These are phyloP conservation scores for Scomber scombrus DNA, from an alignment of 2,113 vertebrate genomes.

Conservation along the genomic window DNA sequence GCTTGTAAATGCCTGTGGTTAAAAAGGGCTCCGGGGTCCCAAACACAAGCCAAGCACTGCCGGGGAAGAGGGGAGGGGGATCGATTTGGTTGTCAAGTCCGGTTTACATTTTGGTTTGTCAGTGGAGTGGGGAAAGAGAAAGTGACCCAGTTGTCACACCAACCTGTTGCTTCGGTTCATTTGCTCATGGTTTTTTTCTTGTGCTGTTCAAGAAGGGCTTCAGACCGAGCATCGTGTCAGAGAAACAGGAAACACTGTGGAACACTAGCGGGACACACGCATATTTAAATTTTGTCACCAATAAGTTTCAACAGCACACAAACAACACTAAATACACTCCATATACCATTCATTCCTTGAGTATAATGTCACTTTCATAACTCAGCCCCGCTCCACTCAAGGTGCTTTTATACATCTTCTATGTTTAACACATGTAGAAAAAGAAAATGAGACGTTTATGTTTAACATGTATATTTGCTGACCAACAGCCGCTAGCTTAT, in stretches of 20 bases:
- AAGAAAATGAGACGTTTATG: no score
- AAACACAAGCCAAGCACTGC: slow-evolving; percentile 81
- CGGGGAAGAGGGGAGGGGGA: slow-evolving; percentile 78
- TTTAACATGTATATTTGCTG: no score
- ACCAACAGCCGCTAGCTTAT: no score
- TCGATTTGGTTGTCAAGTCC: slow-evolving; percentile 93
- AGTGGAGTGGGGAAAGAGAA: slow-evolving; percentile 29
- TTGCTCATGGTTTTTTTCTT: background rate
- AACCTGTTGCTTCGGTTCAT: slow-evolving; percentile 35
- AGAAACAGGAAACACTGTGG: background rate
- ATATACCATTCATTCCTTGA: no score
- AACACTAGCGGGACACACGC: background rate
- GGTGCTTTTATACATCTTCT: no score
- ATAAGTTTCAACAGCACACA: no score
- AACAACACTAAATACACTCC: no score
- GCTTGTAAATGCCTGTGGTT: slow-evolving; percentile 90
- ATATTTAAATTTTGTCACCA: background rate
- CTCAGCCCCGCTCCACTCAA: no score
- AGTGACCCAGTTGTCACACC: slow-evolving; percentile 41
- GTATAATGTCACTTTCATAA: no score
- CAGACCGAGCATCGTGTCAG: background rate
- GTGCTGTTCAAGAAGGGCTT: background rate
- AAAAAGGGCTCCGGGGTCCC: slow-evolving; percentile 75
- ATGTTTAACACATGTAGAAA: no score
- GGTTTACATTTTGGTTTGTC: slow-evolving; percentile 85